Evolutionary conservation across 2,888 invertebrate genomes (phyloP), one percentile per base, ranked within the genome.

Genomic region (Chorisops tibialis): DNA sequence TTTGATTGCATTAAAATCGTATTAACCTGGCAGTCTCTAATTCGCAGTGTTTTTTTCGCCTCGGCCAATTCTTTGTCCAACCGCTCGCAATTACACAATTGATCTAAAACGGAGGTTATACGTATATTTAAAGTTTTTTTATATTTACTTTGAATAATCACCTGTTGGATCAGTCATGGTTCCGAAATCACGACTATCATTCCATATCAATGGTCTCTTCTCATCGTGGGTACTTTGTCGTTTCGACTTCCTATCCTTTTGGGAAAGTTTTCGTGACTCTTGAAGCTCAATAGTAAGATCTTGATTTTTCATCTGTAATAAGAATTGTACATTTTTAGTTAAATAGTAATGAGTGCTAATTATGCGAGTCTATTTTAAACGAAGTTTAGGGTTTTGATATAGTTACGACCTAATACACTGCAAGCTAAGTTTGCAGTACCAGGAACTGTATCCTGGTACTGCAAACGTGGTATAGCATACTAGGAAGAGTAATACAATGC

Each of bases 211-310:
- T 22, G 72, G 68, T 4, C 77, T 70, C 19, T 71, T 70, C 56
- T 77, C 76, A 58, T 77, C 78, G 48, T 75, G 72, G 5, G 70
- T 70, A 63, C 74, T 75, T 3, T 74, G 68, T 1, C 77, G 70
- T 1, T 72, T 70, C 61, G 68, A 72, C 56, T 70, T 74, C 3
- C 77, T 70, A 35, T 71, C 69, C 30, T 72, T 59, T 65, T 65
- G 61, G 2, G 51, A 30, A 6, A 49, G 3, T n/a, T 22, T 47
- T 7, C 61, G 35, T 24, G 47, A 49, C 24, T 62, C 56, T 2
- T 54, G 39, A 7, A 62, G 24, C 49, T 62, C 61, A 6, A 19
- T 38, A 9, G 47, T 39, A 14, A 62, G 22, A 12, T 12, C 14
- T 43, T 62, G 41, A 62, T 62, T 62, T 49, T 48, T 62, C 1